Percentiles rank a stretch among this genome's conserved stretches.
Evolutionary conservation across 2,888 invertebrate species (phyloP).

Genomic region (Sylvicola fuscatus): DNA sequence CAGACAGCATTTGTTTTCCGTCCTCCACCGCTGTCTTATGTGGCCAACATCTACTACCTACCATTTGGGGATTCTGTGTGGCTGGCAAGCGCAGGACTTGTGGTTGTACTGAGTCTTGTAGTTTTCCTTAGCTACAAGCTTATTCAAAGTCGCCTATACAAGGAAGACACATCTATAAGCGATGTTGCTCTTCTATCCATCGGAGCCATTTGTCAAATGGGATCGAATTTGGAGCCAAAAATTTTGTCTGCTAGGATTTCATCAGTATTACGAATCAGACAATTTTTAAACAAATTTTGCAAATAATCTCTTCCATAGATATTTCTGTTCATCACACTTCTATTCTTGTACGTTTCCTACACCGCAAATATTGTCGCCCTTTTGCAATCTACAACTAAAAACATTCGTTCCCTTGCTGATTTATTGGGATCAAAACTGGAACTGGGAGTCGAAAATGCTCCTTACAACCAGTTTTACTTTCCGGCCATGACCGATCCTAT

Average conservation of each 20-base stretch:
- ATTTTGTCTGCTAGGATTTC: conserved; percentile 16
- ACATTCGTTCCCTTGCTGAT: conserved; percentile 34
- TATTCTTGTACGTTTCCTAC: conserved; percentile 43
- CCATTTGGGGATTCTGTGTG: conserved; percentile 43
- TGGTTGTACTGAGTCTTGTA: conserved; percentile 11
- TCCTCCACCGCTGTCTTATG: conserved; percentile 40
- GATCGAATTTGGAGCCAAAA: conserved; percentile 30
- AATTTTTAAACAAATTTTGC: not conserved
- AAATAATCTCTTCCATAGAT: conserved; percentile 31
- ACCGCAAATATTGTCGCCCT: conserved; percentile 45
- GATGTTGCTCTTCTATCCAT: conserved; percentile 33
- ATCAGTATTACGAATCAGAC: conserved; percentile 4
- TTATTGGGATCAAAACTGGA: conserved; percentile 37
- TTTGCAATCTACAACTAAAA: conserved; percentile 40
- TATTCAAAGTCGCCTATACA: not conserved
- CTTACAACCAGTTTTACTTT: conserved; percentile 41
- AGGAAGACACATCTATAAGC: not conserved
- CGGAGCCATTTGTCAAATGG: conserved; percentile 38
- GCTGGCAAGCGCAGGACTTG: conserved; percentile 32
- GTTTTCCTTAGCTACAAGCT: conserved; percentile 6
- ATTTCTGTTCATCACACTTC: conserved; percentile 33
- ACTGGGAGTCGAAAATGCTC: conserved; percentile 37
- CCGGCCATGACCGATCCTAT: conserved; percentile 24
- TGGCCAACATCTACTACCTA: conserved; percentile 42
- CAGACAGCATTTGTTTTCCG: conserved; percentile 39